These are phyloP conservation scores for Oncorhynchus mykiss DNA, from an alignment of 2,113 vertebrate species.

Conservation along the genomic window DNA sequence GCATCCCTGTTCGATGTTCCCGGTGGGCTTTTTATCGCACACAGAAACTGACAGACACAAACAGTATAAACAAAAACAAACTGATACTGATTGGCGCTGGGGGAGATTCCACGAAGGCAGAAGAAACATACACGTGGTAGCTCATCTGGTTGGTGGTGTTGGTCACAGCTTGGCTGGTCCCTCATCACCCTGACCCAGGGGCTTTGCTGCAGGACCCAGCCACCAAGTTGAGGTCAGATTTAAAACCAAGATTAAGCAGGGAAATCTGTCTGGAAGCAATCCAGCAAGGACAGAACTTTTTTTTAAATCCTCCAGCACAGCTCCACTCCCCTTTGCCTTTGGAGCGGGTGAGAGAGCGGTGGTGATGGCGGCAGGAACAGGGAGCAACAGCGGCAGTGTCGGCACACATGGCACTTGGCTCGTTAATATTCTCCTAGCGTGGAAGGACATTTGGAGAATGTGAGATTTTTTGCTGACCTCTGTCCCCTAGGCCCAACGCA, in stretches of 20 bases:
- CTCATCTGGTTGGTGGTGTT: conserved; percentile 23
- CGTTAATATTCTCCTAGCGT: conserved; percentile 28
- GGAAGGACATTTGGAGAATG: conserved; percentile 40
- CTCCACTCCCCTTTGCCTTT: conserved; percentile 6
- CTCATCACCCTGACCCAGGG: conserved; percentile 46
- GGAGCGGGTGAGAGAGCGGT: not conserved
- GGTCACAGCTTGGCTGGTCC: conserved; percentile 56
- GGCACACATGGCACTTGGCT: not conserved
- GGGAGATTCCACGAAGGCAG: too few relatives aligned
- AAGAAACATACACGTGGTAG: too few relatives aligned
- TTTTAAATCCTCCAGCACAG: not conserved
- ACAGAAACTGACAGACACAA: too few relatives aligned
- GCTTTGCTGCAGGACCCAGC: conserved; percentile 45
- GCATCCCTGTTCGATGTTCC: too few relatives aligned
- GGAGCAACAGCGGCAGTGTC: not conserved
- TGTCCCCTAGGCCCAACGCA: conserved; percentile 31
- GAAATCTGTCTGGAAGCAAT: conserved; percentile 62
- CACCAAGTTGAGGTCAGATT: conserved; percentile 60
- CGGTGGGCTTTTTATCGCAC: too few relatives aligned
- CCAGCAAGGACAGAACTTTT: conserved; percentile 33
- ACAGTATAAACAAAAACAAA: too few relatives aligned
- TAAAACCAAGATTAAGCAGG: conserved; percentile 64
- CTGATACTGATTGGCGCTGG: too few relatives aligned
- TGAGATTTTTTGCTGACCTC: conserved; percentile 38
- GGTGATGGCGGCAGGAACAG: conserved; percentile 4